phyloP scores from a whole-genome alignment of 2,797 vertebrate species.

The Semaprochilodus insignis region DNA sequence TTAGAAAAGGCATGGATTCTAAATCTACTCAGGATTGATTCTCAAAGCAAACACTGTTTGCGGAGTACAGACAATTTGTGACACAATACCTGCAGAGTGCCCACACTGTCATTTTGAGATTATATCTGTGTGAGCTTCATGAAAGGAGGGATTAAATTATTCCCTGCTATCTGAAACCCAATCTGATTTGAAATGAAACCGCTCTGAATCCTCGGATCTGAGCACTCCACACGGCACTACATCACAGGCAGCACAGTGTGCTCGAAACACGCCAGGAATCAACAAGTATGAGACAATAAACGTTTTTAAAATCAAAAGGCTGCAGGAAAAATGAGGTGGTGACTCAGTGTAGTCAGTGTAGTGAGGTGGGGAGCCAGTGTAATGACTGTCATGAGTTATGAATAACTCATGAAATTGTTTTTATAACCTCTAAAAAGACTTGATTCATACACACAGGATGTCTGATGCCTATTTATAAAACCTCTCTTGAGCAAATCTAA shows the following conservation, averaged over 20 bases:
- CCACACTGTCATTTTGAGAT: conserved; percentile 41
- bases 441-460: neutral
- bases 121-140: conserved; percentile 14
- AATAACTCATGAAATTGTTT: conserved; percentile 3
- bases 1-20: neutral
- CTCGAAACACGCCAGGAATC: conserved; percentile 14
- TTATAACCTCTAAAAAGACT: neutral
- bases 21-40: neutral
- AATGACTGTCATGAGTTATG: neutral
- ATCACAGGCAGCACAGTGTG: neutral
- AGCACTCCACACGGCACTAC: neutral
- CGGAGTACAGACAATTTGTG: neutral
- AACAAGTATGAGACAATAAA: conserved; percentile 7
- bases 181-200: conserved; percentile 19
- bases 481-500: neutral
- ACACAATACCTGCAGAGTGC: conserved; percentile 26
- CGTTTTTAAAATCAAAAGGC: conserved; percentile 1
- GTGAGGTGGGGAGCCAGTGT: neutral
- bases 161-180: conserved; percentile 43
- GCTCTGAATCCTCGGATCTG: conserved; percentile 3
- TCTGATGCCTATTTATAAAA: neutral
- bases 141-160: conserved; percentile 35
- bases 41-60: neutral
- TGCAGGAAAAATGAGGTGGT: neutral
- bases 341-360: no score